These are phyloP conservation scores for Hypothenemus hampei DNA, from an alignment of 1,140 invertebrate species.

Conservation along the genomic window DNA sequence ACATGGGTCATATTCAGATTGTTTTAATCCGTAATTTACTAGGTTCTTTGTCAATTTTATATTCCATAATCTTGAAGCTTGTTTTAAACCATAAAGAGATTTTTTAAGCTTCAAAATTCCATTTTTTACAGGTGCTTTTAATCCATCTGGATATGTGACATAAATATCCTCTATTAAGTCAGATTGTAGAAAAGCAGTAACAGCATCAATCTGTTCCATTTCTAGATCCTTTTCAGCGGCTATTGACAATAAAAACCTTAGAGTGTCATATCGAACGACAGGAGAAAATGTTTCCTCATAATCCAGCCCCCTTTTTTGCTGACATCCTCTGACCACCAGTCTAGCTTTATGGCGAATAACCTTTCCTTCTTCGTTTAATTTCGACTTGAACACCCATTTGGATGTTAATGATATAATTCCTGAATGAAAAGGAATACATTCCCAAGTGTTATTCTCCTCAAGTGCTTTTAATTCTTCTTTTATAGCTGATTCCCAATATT, in stretches of 20 bases:
- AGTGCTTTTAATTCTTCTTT: constrained; percentile 37
- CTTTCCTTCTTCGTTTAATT: constrained; percentile 11
- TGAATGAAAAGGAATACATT: constrained; percentile 31
- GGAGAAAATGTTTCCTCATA: constrained; percentile 44
- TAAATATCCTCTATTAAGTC: constrained; percentile 45
- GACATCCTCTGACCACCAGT: constrained; percentile 43
- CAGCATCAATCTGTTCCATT: constrained; percentile 43
- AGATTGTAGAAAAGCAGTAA: constrained; percentile 47
- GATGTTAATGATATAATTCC: neutral
- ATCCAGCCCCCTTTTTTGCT: constrained; percentile 41
- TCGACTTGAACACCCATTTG: constrained; percentile 41
- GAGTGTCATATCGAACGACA: constrained; percentile 37
- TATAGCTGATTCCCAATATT: constrained; percentile 32
- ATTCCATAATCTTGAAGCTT: constrained; percentile 46
- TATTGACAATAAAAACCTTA: constrained; percentile 44
- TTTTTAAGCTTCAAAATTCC: constrained; percentile 36
- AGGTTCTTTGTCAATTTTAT: constrained; percentile 10
- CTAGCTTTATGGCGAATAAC: constrained; percentile 36
- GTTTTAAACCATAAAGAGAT: constrained; percentile 47
- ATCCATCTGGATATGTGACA: constrained; percentile 43
- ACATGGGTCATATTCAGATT: neutral
- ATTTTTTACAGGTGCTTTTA: constrained; percentile 6
- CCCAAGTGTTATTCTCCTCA: constrained; percentile 39
- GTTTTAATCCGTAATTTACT: constrained; percentile 1
- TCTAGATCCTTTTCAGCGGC: constrained; percentile 39